Conservation (phyloP, 2,113 vertebrate genomes). For the Muntiacus reevesi region DNA sequence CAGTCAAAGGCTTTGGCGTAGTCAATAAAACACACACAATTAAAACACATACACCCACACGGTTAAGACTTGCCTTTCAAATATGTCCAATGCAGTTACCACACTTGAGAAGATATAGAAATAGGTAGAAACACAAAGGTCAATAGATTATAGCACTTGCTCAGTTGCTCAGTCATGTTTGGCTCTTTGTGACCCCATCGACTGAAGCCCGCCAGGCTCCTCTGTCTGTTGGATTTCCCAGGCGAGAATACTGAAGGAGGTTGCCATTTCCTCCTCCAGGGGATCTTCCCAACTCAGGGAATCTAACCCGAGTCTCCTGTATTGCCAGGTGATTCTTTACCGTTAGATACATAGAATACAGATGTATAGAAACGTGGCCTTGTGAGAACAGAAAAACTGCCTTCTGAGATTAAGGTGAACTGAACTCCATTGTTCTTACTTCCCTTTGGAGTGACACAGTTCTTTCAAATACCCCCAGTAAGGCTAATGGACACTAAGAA, state of each 20-base stretch:
- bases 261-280: neutral
- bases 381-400: neutral
- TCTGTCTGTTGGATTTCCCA: neutral
- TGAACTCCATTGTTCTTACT: neutral
- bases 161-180: neutral
- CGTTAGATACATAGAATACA: neutral
- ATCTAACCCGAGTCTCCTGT: neutral
- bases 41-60: neutral
- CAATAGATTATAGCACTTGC: neutral
- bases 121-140: accelerated
- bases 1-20: neutral
- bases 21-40: neutral
- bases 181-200: neutral
- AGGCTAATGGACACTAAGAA: neutral
- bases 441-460: neutral
- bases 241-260: neutral
- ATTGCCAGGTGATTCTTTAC: neutral
- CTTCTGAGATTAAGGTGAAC: neutral
- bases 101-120: neutral
- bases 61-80: neutral
- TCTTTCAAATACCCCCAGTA: neutral
- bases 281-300: neutral
- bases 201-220: neutral
- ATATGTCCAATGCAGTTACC: neutral
- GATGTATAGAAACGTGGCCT: neutral